Evolutionary conservation across 2,797 vertebrate species (phyloP), one percentile per base, ranked within the genome.

Genomic region (Crenuchus spilurus): DNA sequence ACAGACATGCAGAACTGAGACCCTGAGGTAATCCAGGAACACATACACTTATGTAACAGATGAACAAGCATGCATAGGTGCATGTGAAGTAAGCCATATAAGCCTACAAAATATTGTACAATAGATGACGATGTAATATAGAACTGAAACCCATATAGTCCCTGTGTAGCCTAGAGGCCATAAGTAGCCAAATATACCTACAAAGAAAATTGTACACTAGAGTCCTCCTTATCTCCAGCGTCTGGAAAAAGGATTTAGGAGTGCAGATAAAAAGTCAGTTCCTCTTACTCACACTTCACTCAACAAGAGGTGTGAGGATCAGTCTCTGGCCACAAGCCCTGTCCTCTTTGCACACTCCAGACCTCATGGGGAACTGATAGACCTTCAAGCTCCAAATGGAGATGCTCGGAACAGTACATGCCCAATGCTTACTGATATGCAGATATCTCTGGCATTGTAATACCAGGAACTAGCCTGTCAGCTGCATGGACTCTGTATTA

Each of bases 1-100:
- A 78, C n/a, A 55, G 24, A 58, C 44, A 70, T 31, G 9, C 8
- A 62, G 16, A 9, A 46, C 64, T 44, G 16, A 63, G 44, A 44
- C 28, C 24, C 44, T 9, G 14, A 46, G 30, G 60, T 70, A 52
- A 35, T 37, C 37, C 37, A 14, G 30, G 22, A 24, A 41, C 22
- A 51, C 54, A 52, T 20, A 33, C 31, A 30, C 31, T 10, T 33
- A 30, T n/a, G 39, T 46, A 57, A 49, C 26, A 58, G 22, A 60
- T 1, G 33, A 58, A 33, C 8, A 31, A 24, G n/a, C 2, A 60
- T 22, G 4, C 2, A 37, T 9, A 18, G 1, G 10, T 37, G 55
- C 9, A 8, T 9, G 31, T 37, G 2, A 57, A 31, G 16, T 5
- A 22, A 37, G 1, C 33, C 41, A 20, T 6, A 22, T 55, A 52